Conservation (phyloP, 2,888 invertebrate species). For the Azorinus chamasolen region DNA sequence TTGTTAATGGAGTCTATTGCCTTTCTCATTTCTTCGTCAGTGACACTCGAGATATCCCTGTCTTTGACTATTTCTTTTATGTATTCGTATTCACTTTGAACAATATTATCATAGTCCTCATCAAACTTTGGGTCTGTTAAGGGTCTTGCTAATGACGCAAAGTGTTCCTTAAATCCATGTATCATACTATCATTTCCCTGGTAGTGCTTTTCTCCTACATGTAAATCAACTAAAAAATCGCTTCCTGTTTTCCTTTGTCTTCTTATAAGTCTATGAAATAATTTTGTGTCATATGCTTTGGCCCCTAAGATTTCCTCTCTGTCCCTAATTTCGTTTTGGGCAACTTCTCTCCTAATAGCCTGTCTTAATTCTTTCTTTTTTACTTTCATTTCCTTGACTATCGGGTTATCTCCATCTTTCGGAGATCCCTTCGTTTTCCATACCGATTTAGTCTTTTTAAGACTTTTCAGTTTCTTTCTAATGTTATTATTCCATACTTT, state of each 20-base stretch:
- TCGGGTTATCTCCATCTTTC: no score
- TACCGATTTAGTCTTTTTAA: no score
- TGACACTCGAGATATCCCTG: no score
- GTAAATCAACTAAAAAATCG: background rate
- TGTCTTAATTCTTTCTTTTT: conserved; percentile 1
- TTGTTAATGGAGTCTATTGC: conserved; percentile 24
- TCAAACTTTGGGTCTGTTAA: conserved; percentile 1
- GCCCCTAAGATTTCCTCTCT: no score
- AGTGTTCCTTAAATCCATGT: background rate
- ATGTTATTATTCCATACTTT: no score
- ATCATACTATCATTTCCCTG: background rate
- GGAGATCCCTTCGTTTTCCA: no score
- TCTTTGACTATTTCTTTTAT: no score
- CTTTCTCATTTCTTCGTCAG: conserved; percentile 9
- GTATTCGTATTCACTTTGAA: no score
- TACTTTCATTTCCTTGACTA: background rate
- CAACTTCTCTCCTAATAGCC: background rate
- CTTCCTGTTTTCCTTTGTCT: background rate
- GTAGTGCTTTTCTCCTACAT: background rate
- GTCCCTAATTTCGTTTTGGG: background rate
- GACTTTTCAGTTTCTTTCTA: no score
- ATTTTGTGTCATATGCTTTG: no score
- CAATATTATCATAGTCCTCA: background rate
- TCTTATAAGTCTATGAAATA: background rate
- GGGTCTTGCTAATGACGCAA: background rate